Evolutionary conservation across 2,888 invertebrate genomes (phyloP).

Genomic region (Bombylius discolor): DNA sequence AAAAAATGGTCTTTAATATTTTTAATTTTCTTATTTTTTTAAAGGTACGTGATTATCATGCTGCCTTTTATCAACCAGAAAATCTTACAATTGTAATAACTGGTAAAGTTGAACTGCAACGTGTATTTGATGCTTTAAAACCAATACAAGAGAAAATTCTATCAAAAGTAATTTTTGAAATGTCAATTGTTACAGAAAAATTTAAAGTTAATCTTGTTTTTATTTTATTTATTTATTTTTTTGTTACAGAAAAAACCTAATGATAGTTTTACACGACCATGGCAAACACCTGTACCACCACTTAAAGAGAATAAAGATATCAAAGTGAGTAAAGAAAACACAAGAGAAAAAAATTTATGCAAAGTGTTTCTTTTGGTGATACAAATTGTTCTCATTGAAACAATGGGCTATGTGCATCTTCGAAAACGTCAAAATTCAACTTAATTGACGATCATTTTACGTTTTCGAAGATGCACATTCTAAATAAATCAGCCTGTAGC

Average conservation of each 20-base stretch:
- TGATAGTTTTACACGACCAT: conserved; percentile 52
- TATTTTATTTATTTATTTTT: conserved; percentile 7
- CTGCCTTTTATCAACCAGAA: conserved; percentile 75
- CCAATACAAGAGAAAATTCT: conserved; percentile 65
- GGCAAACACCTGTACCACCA: conserved; percentile 60
- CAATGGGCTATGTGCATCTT: no score
- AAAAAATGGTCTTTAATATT: neutral
- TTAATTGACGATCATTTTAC: no score
- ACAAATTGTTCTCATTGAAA: no score
- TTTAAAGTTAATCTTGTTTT: neutral
- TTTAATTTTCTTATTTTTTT: neutral
- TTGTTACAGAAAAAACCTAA: neutral
- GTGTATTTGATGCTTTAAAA: conserved; percentile 60
- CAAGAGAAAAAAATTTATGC: no score
- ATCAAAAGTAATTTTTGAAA: conserved; percentile 26
- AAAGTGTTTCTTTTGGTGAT: no score
- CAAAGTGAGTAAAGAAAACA: conserved; percentile 26
- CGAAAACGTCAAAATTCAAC: no score
- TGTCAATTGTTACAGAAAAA: conserved; percentile 1
- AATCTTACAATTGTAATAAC: conserved; percentile 74
- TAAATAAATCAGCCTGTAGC: no score
- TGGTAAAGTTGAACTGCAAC: conserved; percentile 61
- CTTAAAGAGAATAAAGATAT: conserved; percentile 44
- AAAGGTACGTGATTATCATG: conserved; percentile 66
- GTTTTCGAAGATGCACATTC: no score